Evolutionary conservation across 2,797 vertebrate genomes (phyloP), one percentile per base, ranked within the genome.

Genomic region (Lindbergichthys nudifrons): DNA sequence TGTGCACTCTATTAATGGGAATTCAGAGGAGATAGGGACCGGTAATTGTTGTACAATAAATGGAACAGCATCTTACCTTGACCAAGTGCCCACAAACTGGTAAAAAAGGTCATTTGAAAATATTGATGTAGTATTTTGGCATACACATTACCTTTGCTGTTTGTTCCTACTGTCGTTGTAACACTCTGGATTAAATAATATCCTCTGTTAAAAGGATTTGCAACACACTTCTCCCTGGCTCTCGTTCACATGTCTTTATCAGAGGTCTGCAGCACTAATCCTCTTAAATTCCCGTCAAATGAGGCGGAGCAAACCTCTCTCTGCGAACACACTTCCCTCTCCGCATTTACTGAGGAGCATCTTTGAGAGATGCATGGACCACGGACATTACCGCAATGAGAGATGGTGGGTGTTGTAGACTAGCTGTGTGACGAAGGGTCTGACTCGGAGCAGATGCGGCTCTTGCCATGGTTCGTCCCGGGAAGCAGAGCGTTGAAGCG

Each of bases 381-480:
- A 60, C 62, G 65, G 86, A 84, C 70, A 48, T 74, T 52, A 48
- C 64, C 65, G 59, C 57, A 47, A 83, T 74, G 78, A 73, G 76
- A 47, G 11, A 70, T 63, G 78, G 61, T 19, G 69, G 5, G 74
- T 57, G 77, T 23, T 21, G 59, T 30, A 58, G 83, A 69, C 79
- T 59, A 77, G 83, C 79, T 67, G 89, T 18, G 78, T 50, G 9
- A 58, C 73, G 62, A 81, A 43, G 77, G 71, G 83, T 68, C 72
- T 39, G 52, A n/a, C 75, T 71, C 52, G 82, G 82, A 82, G 80
- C 93, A 81, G 89, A 94, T 93, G 94, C 88, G 79, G 77, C 82
- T 78, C 81, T 80, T 66, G 88, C 81, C 89, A 95, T 95, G 95
- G 92, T 75, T 91, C 66, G 85, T 87, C 84, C 88, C 88, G 52